phyloP scores from a whole-genome alignment of 2,888 invertebrate genomes.

The Caenorhabditis sinica region DNA sequence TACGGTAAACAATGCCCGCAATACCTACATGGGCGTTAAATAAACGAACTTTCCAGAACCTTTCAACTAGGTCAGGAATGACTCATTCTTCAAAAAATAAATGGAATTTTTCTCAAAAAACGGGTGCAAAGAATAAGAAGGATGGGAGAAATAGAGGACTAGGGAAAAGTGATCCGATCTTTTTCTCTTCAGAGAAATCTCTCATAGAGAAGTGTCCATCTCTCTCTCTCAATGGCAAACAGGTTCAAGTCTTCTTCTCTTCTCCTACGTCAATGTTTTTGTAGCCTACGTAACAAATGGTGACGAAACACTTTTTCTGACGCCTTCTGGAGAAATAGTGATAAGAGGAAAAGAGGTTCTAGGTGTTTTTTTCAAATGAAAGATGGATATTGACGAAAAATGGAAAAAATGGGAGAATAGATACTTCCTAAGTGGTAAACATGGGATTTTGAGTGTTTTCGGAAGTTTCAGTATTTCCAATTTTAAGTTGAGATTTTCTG shows the following conservation, averaged over 20 bases:
- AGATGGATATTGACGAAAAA: too few relatives aligned
- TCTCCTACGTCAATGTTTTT: not conserved
- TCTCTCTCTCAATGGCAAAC: constrained; percentile 7
- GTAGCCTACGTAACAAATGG: constrained; percentile 11
- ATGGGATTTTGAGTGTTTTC: too few relatives aligned
- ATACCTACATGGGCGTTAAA: too few relatives aligned
- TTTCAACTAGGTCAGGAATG: too few relatives aligned
- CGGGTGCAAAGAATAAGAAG: not conserved
- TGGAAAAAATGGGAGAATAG: too few relatives aligned
- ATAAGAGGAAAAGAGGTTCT: not conserved
- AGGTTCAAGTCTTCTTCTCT: not conserved
- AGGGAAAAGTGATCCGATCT: not conserved
- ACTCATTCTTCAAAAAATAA: too few relatives aligned
- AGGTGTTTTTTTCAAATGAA: not conserved
- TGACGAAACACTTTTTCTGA: not conserved
- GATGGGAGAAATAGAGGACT: not conserved
- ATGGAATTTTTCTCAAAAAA: not conserved
- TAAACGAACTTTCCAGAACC: too few relatives aligned
- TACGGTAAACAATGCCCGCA: too few relatives aligned
- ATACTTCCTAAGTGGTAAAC: too few relatives aligned
- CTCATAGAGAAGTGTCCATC: not conserved
- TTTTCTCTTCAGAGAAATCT: not conserved
- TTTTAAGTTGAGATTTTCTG: too few relatives aligned
- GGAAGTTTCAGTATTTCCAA: too few relatives aligned
- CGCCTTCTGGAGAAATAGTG: not conserved